Conservation (phyloP, 2,888 invertebrate genomes). For the Clepsis dumicolana region DNA sequence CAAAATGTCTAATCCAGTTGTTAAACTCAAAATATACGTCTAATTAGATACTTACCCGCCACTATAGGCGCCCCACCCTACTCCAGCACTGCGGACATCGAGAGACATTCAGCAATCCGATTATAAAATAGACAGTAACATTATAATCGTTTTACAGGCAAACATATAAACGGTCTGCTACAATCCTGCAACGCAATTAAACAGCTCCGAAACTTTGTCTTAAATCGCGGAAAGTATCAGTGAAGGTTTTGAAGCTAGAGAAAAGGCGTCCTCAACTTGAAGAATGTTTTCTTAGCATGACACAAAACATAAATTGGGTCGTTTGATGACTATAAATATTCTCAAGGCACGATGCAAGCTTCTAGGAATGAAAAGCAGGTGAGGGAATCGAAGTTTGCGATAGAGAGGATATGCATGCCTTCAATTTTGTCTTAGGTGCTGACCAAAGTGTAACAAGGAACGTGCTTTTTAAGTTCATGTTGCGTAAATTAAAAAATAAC, state of each 20-base stretch:
- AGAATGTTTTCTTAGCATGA: neutral
- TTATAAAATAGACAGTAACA: constrained; percentile 52
- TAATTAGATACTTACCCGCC: constrained; percentile 22
- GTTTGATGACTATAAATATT: too few species aligned
- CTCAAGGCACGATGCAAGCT: too few species aligned
- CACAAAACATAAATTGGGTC: too few species aligned
- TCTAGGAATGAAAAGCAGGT: too few species aligned
- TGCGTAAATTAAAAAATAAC: too few species aligned
- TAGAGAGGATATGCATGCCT: too few species aligned
- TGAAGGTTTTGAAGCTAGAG: neutral
- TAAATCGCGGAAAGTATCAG: neutral
- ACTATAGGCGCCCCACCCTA: constrained; percentile 32
- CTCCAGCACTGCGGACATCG: constrained; percentile 48
- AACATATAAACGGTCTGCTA: constrained; percentile 28
- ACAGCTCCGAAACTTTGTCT: constrained; percentile 1
- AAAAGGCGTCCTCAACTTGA: neutral
- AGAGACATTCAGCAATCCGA: constrained; percentile 51
- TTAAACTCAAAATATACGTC: too few species aligned
- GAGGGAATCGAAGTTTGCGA: too few species aligned
- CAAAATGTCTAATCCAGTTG: too few species aligned
- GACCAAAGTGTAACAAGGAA: too few species aligned
- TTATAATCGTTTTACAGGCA: constrained; percentile 48
- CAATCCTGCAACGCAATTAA: constrained; percentile 20
- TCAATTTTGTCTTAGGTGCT: too few species aligned
- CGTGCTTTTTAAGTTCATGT: too few species aligned